A percentile compares a stretch with the other conserved stretches of the same genome.
phyloP scores from a whole-genome alignment of 2,113 vertebrate species.

The Ctenomys sociabilis region DNA sequence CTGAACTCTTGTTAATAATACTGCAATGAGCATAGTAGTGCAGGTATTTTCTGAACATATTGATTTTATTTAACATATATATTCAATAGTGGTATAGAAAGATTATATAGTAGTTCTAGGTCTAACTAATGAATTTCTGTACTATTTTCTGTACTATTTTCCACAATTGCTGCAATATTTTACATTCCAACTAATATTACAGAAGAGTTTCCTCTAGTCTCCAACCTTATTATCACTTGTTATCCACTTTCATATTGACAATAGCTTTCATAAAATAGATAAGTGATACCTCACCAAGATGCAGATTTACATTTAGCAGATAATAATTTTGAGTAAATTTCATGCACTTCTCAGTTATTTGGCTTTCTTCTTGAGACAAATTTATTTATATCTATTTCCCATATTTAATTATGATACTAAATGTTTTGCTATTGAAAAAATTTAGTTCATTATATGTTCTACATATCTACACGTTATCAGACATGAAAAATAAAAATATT shows the following conservation, averaged over 20 bases:
- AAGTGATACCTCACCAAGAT: no score
- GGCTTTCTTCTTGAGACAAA: no score
- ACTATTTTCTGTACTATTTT: background rate
- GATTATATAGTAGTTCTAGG: no score
- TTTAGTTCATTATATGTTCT: no score
- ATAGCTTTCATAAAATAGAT: background rate
- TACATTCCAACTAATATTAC: background rate
- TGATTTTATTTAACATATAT: background rate
- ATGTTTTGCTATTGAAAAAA: no score
- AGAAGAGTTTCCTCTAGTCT: background rate
- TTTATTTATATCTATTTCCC: no score
- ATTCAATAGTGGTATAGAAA: background rate
- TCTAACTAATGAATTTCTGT: background rate
- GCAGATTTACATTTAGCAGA: no score
- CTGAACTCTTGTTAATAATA: background rate
- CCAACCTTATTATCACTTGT: background rate
- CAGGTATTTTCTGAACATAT: background rate
- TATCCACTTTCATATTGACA: background rate
- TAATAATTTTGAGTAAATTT: no score
- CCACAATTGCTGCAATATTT: background rate
- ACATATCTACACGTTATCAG: no score
- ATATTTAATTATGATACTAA: no score
- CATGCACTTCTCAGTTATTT: no score
- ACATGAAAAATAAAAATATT: no score
- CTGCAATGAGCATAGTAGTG: background rate